Evolutionary conservation across 2,888 invertebrate genomes (phyloP).

Genomic region (Megastigmus dorsalis): DNA sequence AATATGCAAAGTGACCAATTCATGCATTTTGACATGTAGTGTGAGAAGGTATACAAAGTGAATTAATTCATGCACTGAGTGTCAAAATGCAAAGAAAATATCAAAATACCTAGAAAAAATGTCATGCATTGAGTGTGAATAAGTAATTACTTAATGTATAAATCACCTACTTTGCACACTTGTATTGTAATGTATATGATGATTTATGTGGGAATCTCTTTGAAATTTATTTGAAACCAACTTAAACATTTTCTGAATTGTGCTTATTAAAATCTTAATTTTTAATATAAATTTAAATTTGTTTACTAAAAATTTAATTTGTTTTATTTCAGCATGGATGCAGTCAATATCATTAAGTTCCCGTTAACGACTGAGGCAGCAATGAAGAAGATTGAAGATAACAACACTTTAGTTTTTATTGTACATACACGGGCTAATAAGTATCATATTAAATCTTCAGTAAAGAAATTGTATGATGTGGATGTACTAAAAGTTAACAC

Average conservation of each 20-base stretch:
- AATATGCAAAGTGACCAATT: too few species aligned
- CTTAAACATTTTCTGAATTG: slow-evolving; percentile 1
- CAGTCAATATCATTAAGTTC: slow-evolving; percentile 97
- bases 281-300: slow-evolving; percentile 30
- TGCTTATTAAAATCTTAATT: slow-evolving; percentile 26
- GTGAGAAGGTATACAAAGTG: too few species aligned
- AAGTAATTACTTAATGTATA: too few species aligned
- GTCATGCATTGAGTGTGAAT: too few species aligned
- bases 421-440: slow-evolving; percentile 97
- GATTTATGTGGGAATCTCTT: slow-evolving; percentile 66
- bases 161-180: too few species aligned
- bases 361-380: slow-evolving; percentile 99
- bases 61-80: too few species aligned
- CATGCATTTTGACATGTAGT: too few species aligned
- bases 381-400: slow-evolving; percentile 99
- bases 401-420: slow-evolving; percentile 99
- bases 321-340: slow-evolving; percentile 89
- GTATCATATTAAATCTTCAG: slow-evolving; percentile 96
- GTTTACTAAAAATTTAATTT: too few species aligned
- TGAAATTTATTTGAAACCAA: slow-evolving; percentile 57
- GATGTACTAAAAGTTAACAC: slow-evolving; percentile 99
- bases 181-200: too few species aligned
- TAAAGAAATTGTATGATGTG: slow-evolving; percentile 98
- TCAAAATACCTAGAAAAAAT: too few species aligned
- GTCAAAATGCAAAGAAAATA: too few species aligned